These are phyloP conservation scores for Apotomis turbidana DNA, from an alignment of 2,888 invertebrate genomes.

Conservation along the genomic window DNA sequence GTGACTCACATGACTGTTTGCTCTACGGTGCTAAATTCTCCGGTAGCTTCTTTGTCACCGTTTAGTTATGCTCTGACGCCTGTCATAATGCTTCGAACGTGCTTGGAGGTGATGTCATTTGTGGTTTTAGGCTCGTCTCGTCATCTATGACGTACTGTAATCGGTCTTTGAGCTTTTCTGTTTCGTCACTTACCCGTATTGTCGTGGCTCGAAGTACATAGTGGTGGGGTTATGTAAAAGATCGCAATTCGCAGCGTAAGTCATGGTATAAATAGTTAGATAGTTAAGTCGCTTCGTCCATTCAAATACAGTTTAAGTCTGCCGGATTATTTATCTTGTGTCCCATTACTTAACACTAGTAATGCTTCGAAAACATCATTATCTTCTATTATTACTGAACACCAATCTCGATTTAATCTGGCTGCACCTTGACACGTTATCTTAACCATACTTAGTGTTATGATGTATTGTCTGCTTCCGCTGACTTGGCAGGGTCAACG, in stretches of 20 bases:
- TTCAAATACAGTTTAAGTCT: background rate
- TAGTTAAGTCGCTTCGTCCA: too few relatives aligned
- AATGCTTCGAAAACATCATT: slow-evolving; percentile 39
- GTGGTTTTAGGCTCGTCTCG: slow-evolving; percentile 51
- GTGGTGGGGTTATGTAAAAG: too few relatives aligned
- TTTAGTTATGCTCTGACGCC: slow-evolving; percentile 66
- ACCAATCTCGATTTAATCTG: slow-evolving; percentile 34
- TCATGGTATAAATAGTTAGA: too few relatives aligned
- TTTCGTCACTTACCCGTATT: slow-evolving; percentile 44
- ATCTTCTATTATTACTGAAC: slow-evolving; percentile 29
- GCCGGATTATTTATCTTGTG: slow-evolving; percentile 19
- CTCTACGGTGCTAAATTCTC: slow-evolving; percentile 43
- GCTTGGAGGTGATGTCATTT: slow-evolving; percentile 64
- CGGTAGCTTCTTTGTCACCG: slow-evolving; percentile 58
- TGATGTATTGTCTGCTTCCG: slow-evolving; percentile 52
- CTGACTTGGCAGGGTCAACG: slow-evolving; percentile 56
- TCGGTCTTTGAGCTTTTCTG: slow-evolving; percentile 30
- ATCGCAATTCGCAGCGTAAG: too few relatives aligned
- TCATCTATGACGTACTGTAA: slow-evolving; percentile 36
- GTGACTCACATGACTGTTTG: slow-evolving; percentile 48
- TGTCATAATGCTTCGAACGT: slow-evolving; percentile 52
- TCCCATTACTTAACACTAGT: slow-evolving; percentile 28
- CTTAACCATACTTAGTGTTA: slow-evolving; percentile 40
- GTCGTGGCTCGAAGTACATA: background rate
- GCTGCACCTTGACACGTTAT: slow-evolving; percentile 46